Evolutionary conservation across 2,797 vertebrate species (phyloP).

Genomic region (Crocidura indochinensis): DNA sequence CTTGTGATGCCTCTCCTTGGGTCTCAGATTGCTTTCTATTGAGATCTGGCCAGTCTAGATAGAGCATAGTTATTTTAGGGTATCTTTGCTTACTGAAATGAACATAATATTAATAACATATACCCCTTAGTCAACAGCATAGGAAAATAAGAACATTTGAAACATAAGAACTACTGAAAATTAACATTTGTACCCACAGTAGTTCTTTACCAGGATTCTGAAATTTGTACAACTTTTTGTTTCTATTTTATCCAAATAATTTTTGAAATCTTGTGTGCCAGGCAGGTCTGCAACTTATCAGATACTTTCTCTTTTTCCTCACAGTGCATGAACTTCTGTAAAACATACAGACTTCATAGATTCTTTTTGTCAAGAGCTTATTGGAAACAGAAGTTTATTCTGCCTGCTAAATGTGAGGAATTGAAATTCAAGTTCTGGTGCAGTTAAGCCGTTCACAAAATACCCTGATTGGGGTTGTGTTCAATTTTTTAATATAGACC

Average conservation of each 20-base stretch:
- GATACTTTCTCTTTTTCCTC: slow-evolving; percentile 28
- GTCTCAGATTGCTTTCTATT: background rate
- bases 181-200: slow-evolving; percentile 37
- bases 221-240: slow-evolving; percentile 4
- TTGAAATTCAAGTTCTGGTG: slow-evolving; percentile 54
- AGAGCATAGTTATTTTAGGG: background rate
- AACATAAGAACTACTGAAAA: slow-evolving; percentile 45
- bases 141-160: background rate
- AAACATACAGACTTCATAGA: slow-evolving; percentile 65
- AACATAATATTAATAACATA: background rate
- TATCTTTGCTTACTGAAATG: background rate
- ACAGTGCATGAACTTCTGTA: slow-evolving; percentile 26
- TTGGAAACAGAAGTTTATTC: slow-evolving; percentile 77
- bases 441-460: slow-evolving; percentile 75
- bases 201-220: slow-evolving; percentile 5
- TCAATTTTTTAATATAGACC: slow-evolving; percentile 77
- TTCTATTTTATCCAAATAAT: background rate
- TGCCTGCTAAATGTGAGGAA: slow-evolving; percentile 63
- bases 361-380: slow-evolving; percentile 75
- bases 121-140: slow-evolving; percentile 27
- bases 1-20: background rate
- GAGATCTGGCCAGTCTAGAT: background rate
- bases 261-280: background rate
- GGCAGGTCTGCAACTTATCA: slow-evolving; percentile 53
- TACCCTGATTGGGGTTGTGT: slow-evolving; percentile 61